Conservation (phyloP, 1,140 invertebrate genomes). For the Matsumurasca onukii region DNA sequence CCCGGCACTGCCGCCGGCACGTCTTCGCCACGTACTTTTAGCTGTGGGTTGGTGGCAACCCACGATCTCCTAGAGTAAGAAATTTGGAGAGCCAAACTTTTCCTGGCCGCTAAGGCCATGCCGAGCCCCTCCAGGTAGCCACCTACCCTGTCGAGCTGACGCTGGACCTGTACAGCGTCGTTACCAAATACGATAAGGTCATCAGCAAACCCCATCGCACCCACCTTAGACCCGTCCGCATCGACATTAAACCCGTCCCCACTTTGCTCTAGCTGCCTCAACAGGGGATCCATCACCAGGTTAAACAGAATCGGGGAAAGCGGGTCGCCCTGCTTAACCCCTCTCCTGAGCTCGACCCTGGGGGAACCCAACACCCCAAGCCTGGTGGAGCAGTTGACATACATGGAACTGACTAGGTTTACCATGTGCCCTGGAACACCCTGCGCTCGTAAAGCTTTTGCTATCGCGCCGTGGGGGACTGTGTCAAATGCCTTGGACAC, state of each 20-base stretch:
- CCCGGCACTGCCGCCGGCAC: neutral
- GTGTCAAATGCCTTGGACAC: neutral
- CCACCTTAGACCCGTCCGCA: neutral
- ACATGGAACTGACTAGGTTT: neutral
- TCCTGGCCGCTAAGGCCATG: conserved; percentile 9
- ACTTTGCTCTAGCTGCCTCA: neutral
- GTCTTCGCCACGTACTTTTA: too few relatives aligned
- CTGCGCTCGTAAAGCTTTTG: neutral
- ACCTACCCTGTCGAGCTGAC: neutral
- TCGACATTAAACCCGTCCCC: neutral
- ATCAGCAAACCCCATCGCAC: neutral
- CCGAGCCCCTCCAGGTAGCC: conserved; percentile 4
- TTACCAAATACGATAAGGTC: neutral
- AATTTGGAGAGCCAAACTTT: neutral
- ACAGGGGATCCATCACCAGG: conserved; percentile 3
- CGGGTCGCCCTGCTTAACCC: neutral
- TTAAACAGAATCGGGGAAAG: conserved; percentile 1
- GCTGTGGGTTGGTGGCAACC: neutral
- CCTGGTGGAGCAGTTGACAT: neutral
- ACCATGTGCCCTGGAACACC: neutral
- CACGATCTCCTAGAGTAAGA: neutral
- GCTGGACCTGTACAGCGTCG: neutral
- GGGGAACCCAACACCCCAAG: neutral
- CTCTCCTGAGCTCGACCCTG: neutral
- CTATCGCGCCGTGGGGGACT: neutral